Percentiles rank a stretch among this genome's conserved stretches.
Evolutionary conservation across 2,797 vertebrate species (phyloP).

Genomic region (Lepilemur septentrionalis): DNA sequence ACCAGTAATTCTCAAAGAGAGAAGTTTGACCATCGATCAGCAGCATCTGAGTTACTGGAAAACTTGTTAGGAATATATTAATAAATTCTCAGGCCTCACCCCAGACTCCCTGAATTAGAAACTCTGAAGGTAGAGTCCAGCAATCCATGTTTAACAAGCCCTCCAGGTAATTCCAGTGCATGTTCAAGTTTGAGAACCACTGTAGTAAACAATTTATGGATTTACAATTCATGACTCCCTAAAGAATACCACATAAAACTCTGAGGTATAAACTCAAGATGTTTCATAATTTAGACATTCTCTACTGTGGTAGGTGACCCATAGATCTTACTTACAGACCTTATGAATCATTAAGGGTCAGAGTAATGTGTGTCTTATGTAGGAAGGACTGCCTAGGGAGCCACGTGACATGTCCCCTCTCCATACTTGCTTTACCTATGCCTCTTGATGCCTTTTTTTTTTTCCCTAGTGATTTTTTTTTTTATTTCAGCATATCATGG

Average conservation of each 20-base stretch:
- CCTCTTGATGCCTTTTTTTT: too few relatives aligned
- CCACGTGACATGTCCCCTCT: neutral
- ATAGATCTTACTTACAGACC: neutral
- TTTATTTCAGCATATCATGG: too few relatives aligned
- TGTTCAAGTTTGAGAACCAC: neutral
- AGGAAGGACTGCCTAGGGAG: neutral
- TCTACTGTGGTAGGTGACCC: neutral
- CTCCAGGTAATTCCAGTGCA: neutral
- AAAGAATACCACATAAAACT: conserved; percentile 14
- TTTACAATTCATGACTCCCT: neutral
- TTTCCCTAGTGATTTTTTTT: too few relatives aligned
- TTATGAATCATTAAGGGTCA: neutral
- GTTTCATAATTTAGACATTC: neutral
- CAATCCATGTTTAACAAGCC: neutral
- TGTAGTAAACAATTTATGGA: neutral
- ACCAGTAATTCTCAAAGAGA: neutral
- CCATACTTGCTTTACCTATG: neutral
- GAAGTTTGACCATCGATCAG: neutral
- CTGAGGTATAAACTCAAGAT: neutral
- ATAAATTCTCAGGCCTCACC: neutral
- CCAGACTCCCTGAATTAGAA: neutral
- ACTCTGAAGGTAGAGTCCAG: neutral
- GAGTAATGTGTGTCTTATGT: neutral
- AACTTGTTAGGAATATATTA: conserved; percentile 2
- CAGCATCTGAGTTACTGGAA: neutral